These are phyloP conservation scores for Sclerurus mexicanus DNA, from an alignment of 2,113 vertebrate species.

Conservation along the genomic window DNA sequence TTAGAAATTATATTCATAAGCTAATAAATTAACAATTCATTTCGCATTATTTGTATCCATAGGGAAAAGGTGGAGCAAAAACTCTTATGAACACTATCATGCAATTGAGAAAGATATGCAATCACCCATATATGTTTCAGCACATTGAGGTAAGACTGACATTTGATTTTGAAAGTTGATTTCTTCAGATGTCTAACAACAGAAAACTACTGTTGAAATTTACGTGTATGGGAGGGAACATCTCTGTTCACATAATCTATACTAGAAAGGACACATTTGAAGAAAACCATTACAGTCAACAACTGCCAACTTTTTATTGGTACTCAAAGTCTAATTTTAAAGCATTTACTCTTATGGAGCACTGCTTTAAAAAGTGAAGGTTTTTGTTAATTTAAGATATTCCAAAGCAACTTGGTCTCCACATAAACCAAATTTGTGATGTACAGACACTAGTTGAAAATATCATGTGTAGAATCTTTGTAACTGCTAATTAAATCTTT, in stretches of 20 bases:
- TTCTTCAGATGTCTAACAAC: background rate
- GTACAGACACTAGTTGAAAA: background rate
- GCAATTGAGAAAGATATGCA: conserved; percentile 98
- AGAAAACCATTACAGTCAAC: background rate
- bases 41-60: background rate
- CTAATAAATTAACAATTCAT: background rate
- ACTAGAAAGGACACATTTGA: background rate
- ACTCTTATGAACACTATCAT: conserved; percentile 99
- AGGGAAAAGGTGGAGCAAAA: conserved; percentile 98
- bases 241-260: background rate
- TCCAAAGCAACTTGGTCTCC: background rate
- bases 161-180: background rate
- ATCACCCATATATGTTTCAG: conserved; percentile 97
- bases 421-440: background rate
- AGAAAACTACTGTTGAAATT: background rate
- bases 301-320: background rate
- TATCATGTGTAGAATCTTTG: background rate
- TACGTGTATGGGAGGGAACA: background rate
- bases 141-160: conserved; percentile 85
- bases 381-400: background rate
- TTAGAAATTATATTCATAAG: background rate
- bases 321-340: background rate
- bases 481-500: background rate
- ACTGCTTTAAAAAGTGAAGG: background rate
- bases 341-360: background rate